A percentile compares a stretch with the other conserved stretches of the same genome.
phyloP scores from a whole-genome alignment of 2,888 invertebrate genomes.

The Criorhina ranunculi region DNA sequence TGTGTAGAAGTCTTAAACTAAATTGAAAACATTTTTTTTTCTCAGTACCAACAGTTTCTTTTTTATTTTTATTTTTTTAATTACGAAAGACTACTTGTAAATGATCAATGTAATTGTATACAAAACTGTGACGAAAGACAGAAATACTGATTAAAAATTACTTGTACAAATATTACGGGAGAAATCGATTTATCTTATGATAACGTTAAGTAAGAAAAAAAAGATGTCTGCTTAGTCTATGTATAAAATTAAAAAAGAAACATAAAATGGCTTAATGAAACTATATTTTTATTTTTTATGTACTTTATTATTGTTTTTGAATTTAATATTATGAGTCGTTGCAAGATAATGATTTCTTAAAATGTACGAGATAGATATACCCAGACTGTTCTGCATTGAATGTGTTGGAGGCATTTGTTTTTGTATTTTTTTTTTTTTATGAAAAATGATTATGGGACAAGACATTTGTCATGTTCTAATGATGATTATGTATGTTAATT shows the following conservation, averaged over 20 bases:
- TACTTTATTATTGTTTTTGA: conserved; percentile 13
- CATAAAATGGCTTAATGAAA: conserved; percentile 33
- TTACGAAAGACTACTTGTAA: conserved; percentile 40
- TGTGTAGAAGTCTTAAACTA: conserved; percentile 2
- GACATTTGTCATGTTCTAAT: conserved; percentile 20
- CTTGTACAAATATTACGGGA: conserved; percentile 49
- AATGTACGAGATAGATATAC: conserved; percentile 31
- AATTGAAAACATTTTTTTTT: background rate
- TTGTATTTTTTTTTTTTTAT: conserved; percentile 28
- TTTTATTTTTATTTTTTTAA: conserved; percentile 33
- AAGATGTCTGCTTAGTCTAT: conserved; percentile 48
- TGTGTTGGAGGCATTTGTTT: conserved; percentile 22
- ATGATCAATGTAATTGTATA: conserved; percentile 44
- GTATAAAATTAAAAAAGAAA: conserved; percentile 63
- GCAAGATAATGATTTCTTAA: conserved; percentile 36
- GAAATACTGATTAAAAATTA: conserved; percentile 58
- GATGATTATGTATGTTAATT: conserved; percentile 64
- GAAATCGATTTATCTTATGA: conserved; percentile 39
- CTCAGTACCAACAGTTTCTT: conserved; percentile 39
- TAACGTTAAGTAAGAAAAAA: conserved; percentile 56
- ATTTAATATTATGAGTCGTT: conserved; percentile 29
- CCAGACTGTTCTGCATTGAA: conserved; percentile 15
- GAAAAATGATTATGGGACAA: conserved; percentile 40
- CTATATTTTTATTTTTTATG: conserved; percentile 17
- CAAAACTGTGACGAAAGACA: conserved; percentile 51